Conservation (phyloP, 2,888 invertebrate species). For the Pseudanteris insignis region DNA sequence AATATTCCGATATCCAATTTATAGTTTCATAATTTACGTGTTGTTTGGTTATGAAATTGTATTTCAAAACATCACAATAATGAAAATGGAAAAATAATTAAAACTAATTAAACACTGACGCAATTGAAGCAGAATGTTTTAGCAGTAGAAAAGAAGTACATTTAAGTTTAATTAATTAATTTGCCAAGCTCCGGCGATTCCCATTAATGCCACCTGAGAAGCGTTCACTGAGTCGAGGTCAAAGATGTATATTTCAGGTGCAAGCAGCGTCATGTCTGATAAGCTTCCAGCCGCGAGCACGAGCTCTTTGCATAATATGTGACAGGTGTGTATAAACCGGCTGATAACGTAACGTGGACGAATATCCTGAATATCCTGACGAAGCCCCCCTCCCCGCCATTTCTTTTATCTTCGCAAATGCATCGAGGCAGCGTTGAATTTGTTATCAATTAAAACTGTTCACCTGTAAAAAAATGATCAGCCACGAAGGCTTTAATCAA, state of each 20-base stretch:
- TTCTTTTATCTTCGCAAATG: neutral
- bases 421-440: neutral
- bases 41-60: neutral
- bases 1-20: no score
- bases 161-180: constrained; percentile 23
- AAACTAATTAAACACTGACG: no score
- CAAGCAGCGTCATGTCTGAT: constrained; percentile 13
- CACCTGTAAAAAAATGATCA: no score
- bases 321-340: constrained; percentile 12
- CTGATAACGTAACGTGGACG: no score
- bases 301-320: constrained; percentile 12
- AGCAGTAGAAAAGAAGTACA: neutral
- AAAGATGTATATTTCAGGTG: constrained; percentile 14
- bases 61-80: no score
- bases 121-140: neutral
- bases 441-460: no score
- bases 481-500: no score
- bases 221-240: constrained; percentile 5
- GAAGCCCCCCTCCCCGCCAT: neutral
- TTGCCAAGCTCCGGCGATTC: constrained; percentile 21
- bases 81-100: no score
- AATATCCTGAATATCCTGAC: no score
- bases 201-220: constrained; percentile 23
- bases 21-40: neutral
- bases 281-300: constrained; percentile 11